Evolutionary conservation across 2,888 invertebrate species (phyloP), one percentile per base, ranked within the genome.

Genomic region (Saturnia pavonia): DNA sequence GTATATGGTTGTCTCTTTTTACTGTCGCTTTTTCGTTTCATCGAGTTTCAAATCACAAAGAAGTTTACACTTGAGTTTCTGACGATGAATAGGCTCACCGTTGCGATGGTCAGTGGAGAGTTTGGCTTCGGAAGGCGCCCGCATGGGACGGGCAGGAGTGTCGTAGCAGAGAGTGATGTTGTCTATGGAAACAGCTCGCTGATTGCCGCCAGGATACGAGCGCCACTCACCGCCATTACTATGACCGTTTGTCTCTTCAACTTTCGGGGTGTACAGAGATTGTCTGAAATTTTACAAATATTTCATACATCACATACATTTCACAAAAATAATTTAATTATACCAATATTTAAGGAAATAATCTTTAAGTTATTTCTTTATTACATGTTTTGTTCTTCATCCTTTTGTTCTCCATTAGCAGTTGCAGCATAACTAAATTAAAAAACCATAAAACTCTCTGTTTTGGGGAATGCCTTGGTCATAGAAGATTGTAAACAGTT

Each of bases 241-340:
- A 8, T 78, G 77, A 0, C 90, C 90, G 85, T 94, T 91, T 71
- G 87, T 89, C 80, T 95, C 90, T 84, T 96, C 96, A 78, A 96
- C 95, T 87, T 95, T 96, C 1, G 96, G 96, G 16, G 96, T 96
- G 87, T 96, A 96, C 71, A 96, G 89, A 40, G 96, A 95, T 82
- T 96, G 94, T 85, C 96, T 96, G 89, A 19, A 84, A 85, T 25
- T 60, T n/a, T n/a, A n/a, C n/a, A n/a, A n/a, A n/a, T n/a, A n/a
- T n/a, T n/a, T n/a, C n/a, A n/a, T 4, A 27, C 54, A 22, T n/a
- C 54, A 54, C n/a, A 11, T 54, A 9, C 9, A 54, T 54, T 54
- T n/a, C 6, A 48, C 48, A 19, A 48, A 19, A 48, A 48, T 7
- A 48, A 48, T 48, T n/a, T 4, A 1, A 48, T 48, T 48, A 19